Evolutionary conservation across 1,140 invertebrate species (phyloP), one percentile per base, ranked within the genome.

Genomic region (Drosophila kanapiae): DNA sequence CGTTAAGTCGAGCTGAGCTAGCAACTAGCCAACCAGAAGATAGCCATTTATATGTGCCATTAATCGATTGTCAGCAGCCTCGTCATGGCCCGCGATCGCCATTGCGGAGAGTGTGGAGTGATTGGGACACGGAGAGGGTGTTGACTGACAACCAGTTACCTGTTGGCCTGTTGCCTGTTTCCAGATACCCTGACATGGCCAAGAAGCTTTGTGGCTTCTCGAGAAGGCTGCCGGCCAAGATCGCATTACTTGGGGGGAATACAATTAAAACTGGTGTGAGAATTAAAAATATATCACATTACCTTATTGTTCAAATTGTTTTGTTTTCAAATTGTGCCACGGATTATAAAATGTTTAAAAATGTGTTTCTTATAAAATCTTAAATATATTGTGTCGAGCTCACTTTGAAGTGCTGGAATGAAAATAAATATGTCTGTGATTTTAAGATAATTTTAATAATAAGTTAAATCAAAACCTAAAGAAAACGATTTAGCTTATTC

Each of bases 31-130:
- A 74, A 79, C 85, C 81, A 90, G 81, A 90, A 88, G 85, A 88
- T 88, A 88, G 85, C 85, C 85, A 88, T 90, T 88, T 88, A 90
- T 70, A 80, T 88, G 85, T 82, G 85, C 84, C 84, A 88, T 85
- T 88, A 84, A 88, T 88, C 85, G 84, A 88, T 90, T 90, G 84
- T 88, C 84, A 88, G 84, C 85, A 80, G 63, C 80, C 64, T 78
- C 84, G 81, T 90, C 80, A 84, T 88, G 82, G 75, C 51, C 33
- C 68, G 65, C 74, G 74, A 64, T 75, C 71, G 60, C 75, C 75
- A 69, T 70, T 53, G 49, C 60, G 6, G 16, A 40, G 61, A 75
- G 69, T 65, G 51, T 60, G 59, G 57, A 63, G 63, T 51, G 54
- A 35, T 27, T 35, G 61, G 37, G 11, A 16, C 29, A 18, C 27